phyloP scores from a whole-genome alignment of 2,888 invertebrate species.

The Bembecia ichneumoniformis region DNA sequence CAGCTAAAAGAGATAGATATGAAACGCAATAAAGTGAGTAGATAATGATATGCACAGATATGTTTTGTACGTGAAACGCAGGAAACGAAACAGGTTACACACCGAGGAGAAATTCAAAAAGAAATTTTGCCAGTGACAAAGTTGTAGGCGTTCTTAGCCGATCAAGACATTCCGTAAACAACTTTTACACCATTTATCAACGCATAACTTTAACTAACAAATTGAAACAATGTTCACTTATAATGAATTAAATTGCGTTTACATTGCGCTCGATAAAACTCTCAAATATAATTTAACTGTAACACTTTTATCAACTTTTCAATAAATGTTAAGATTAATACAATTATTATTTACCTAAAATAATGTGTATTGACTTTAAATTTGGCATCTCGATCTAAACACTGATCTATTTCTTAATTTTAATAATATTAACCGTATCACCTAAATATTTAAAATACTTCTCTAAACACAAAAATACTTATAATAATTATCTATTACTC shows the following conservation, averaged over 20 bases:
- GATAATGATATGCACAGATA: slow-evolving; percentile 58
- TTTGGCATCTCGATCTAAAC: slow-evolving; percentile 76
- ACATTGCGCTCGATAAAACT: slow-evolving; percentile 71
- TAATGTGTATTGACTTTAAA: slow-evolving; percentile 78
- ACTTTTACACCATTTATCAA: slow-evolving; percentile 50
- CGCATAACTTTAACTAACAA: slow-evolving; percentile 72
- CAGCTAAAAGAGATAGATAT: slow-evolving; percentile 48
- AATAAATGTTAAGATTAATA: slow-evolving; percentile 69
- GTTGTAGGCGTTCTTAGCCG: background rate
- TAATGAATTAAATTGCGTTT: slow-evolving; percentile 68
- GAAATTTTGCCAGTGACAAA: background rate
- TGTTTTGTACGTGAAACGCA: slow-evolving; percentile 32
- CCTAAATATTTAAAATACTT: slow-evolving; percentile 73
- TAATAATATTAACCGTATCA: slow-evolving; percentile 60
- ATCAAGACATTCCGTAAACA: slow-evolving; percentile 41
- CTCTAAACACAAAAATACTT: slow-evolving; percentile 71
- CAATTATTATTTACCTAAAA: slow-evolving; percentile 73
- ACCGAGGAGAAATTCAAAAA: background rate
- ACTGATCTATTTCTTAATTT: slow-evolving; percentile 61
- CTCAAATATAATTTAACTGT: slow-evolving; percentile 73
- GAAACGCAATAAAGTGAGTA: slow-evolving; percentile 51
- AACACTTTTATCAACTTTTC: slow-evolving; percentile 69
- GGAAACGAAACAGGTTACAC: slow-evolving; percentile 10
- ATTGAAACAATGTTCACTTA: slow-evolving; percentile 70
- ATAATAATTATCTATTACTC: slow-evolving; percentile 69